Conservation (phyloP, 2,113 vertebrate genomes). For the Stercorarius parasiticus region DNA sequence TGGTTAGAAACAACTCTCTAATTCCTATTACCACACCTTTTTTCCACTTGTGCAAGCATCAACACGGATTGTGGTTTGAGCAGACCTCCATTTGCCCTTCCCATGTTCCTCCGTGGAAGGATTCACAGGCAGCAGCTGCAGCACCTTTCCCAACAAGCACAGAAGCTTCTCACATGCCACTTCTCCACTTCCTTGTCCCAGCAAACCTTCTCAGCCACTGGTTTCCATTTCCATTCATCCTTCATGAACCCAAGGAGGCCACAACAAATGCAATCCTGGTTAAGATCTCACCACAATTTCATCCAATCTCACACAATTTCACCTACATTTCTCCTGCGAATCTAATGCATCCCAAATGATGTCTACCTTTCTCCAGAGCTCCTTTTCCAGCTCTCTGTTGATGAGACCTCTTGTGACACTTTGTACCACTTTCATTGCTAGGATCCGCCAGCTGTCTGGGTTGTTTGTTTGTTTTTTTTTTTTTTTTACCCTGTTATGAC, state of each 20-base stretch:
- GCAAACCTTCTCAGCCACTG: not conserved
- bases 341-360: not conserved
- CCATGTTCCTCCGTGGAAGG: fast-evolving
- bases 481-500: too few relatives aligned
- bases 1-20: not conserved
- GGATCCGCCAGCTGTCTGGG: not conserved
- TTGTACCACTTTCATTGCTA: not conserved
- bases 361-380: not conserved
- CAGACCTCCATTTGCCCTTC: not conserved
- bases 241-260: not conserved
- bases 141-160: not conserved
- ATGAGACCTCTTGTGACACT: not conserved
- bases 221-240: not conserved
- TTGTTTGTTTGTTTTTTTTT: not conserved
- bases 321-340: not conserved
- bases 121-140: not conserved
- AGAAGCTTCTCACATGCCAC: not conserved
- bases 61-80: not conserved
- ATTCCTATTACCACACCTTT: not conserved
- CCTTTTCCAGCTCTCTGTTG: not conserved
- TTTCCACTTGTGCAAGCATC: not conserved
- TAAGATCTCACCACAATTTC: not conserved
- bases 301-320: not conserved
- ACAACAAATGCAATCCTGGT: not conserved
- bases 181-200: not conserved